phyloP scores from a whole-genome alignment of 2,113 vertebrate genomes.

The Cinclus cinclus region DNA sequence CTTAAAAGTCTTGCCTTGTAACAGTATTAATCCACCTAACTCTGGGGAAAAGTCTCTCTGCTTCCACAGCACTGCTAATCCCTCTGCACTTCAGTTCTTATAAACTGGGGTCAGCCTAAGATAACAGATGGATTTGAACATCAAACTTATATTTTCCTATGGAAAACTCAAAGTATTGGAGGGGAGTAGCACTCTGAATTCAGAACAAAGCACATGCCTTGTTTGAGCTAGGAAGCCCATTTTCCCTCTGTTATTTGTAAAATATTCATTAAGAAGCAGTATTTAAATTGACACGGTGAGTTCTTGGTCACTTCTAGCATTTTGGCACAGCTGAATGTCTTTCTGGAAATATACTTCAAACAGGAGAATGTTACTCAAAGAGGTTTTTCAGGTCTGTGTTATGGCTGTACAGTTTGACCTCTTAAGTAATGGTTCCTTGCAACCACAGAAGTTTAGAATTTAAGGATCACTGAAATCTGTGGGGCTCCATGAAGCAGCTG shows the following conservation, averaged over 20 bases:
- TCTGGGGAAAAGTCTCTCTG: neutral
- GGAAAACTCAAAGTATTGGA: neutral
- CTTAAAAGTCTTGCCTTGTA: constrained; percentile 13
- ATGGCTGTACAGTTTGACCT: neutral
- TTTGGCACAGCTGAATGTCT: neutral
- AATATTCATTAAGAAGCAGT: neutral
- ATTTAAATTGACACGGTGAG: neutral
- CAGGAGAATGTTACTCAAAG: constrained; percentile 10
- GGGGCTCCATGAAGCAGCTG: neutral
- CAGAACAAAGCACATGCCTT: neutral
- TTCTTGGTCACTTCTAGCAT: neutral
- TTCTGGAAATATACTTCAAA: constrained; percentile 21
- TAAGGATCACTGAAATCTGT: neutral
- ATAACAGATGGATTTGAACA: constrained; percentile 7
- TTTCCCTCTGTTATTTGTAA: neutral
- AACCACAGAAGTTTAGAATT: neutral
- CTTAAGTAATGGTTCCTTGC: neutral
- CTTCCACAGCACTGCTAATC: neutral
- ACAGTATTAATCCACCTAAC: neutral
- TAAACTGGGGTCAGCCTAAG: neutral
- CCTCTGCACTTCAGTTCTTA: neutral
- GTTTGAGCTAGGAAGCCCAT: neutral
- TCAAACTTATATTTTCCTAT: neutral
- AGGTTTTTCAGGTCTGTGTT: constrained; percentile 31
- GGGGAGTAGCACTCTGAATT: neutral